phyloP scores from a whole-genome alignment of 1,140 invertebrate genomes.

The Epicauta chinensis region DNA sequence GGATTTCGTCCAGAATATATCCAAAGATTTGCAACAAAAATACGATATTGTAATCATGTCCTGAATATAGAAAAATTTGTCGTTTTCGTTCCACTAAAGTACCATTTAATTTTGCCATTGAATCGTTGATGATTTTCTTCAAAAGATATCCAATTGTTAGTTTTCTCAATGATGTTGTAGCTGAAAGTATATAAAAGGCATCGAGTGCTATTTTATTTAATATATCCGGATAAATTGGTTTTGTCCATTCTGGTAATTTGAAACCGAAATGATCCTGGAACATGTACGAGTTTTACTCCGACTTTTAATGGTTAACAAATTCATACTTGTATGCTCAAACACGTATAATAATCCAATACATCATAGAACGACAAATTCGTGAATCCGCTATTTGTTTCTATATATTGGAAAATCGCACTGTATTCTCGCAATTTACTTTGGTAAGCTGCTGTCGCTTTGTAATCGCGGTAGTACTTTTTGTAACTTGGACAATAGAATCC shows the following conservation, averaged over 20 bases:
- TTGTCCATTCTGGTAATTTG: constrained; percentile 18
- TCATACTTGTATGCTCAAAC: too few relatives aligned
- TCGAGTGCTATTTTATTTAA: constrained; percentile 16
- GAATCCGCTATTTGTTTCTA: too few relatives aligned
- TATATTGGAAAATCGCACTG: too few relatives aligned
- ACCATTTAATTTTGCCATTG: constrained; percentile 11
- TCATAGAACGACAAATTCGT: too few relatives aligned
- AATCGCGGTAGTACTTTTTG: too few relatives aligned
- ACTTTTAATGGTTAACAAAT: too few relatives aligned
- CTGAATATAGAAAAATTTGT: constrained; percentile 30
- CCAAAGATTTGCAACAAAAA: constrained; percentile 21
- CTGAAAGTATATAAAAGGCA: constrained; percentile 19
- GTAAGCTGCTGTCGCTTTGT: too few relatives aligned
- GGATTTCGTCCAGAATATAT: constrained; percentile 22
- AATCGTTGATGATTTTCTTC: constrained; percentile 29
- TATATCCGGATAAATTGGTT: constrained; percentile 35
- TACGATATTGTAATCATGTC: constrained; percentile 28
- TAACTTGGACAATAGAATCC: too few relatives aligned
- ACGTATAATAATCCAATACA: too few relatives aligned
- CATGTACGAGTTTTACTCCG: too few relatives aligned
- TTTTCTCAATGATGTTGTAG: constrained; percentile 19
- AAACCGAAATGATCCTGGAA: neutral
- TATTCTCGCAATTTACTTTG: too few relatives aligned
- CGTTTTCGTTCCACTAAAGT: constrained; percentile 2
- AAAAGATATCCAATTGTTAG: constrained; percentile 14